phyloP scores from a whole-genome alignment of 2,888 invertebrate species.

The Drosophila rellima region DNA sequence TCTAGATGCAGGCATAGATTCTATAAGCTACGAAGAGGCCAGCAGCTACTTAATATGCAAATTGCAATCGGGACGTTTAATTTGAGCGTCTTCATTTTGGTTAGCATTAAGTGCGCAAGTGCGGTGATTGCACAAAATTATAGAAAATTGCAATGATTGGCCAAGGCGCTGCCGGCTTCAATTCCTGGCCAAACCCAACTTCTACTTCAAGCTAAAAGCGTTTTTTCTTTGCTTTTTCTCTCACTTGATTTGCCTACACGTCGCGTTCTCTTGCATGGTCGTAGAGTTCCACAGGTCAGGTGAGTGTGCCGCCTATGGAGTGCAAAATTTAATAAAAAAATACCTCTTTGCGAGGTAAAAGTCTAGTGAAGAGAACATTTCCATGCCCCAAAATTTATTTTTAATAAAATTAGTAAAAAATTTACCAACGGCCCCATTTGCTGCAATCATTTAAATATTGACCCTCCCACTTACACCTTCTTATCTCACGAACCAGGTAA shows the following conservation, averaged over 20 bases:
- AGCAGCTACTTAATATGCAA: conserved; percentile 76
- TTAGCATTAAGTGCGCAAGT: conserved; percentile 32
- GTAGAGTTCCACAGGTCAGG: conserved; percentile 97
- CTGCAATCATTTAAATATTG: too few species aligned
- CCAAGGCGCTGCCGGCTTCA: conserved; percentile 41
- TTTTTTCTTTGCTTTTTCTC: background rate
- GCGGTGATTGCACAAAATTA: conserved; percentile 82
- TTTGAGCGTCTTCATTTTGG: conserved; percentile 82
- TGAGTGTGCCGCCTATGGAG: conserved; percentile 85
- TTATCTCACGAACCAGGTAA: too few species aligned
- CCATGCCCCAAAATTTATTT: too few species aligned
- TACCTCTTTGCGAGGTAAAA: too few species aligned
- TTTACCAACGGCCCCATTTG: too few species aligned
- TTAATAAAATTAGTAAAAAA: too few species aligned
- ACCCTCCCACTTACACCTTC: too few species aligned
- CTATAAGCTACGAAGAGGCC: background rate
- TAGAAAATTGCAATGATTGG: conserved; percentile 84
- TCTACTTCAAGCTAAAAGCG: conserved; percentile 58
- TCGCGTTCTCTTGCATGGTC: conserved; percentile 99
- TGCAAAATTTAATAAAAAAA: conserved; percentile 25
- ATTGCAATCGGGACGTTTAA: conserved; percentile 73
- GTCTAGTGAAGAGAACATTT: too few species aligned
- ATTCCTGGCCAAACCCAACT: conserved; percentile 22
- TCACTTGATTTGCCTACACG: conserved; percentile 87
- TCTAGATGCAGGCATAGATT: background rate